Evolutionary conservation across 2,113 vertebrate species (phyloP), one percentile per base, ranked within the genome.

Genomic region (Paramormyrops kingsleyae): DNA sequence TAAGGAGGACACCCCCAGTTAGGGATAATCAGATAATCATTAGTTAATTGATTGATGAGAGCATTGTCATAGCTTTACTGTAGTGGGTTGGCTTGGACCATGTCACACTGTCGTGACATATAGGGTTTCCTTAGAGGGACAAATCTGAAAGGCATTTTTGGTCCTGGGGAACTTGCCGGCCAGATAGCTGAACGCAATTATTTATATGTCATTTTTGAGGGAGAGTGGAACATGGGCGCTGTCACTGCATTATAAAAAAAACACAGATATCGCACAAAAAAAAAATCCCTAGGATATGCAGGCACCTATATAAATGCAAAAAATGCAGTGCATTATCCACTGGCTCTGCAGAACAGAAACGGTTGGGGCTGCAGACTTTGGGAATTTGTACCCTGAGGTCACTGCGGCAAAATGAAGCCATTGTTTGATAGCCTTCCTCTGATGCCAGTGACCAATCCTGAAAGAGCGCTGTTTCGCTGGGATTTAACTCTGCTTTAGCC

Each of bases 401-500:
- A 80, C 35, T 80, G 74, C 31, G 35, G 35, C 31, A 80, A 80
- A 80, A 80, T 80, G 31, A 80, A 80, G 39, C 15, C 6, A 80
- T 70, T 42, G 74, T 80, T 80, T 80, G 74, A 42, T 42, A 39
- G 74, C 12, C 5, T 42, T 80, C 19, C 74, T 80, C 74, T 19
- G 74, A 39, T 42, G 74, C 35, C 1, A 5, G 74, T 42, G 24
- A n/a, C 83, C 24, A 50, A 50, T 50, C 83, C n/a, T 39, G n/a
- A 17, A 21, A 17, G 35, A 35, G 17, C 17, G 17, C 31, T 21
- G 49, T 53, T 59, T 87, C n/a, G 17, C 19, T 17, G 89, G 50
- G 89, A 88, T 90, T 80, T 80, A 59, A 90, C 83, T 49, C 74
- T 42, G 4, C 35, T 80, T 80, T 13, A 13, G 74, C 13, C 15